phyloP scores from a whole-genome alignment of 1,140 invertebrate species.

The Aporrectodea caliginosa region DNA sequence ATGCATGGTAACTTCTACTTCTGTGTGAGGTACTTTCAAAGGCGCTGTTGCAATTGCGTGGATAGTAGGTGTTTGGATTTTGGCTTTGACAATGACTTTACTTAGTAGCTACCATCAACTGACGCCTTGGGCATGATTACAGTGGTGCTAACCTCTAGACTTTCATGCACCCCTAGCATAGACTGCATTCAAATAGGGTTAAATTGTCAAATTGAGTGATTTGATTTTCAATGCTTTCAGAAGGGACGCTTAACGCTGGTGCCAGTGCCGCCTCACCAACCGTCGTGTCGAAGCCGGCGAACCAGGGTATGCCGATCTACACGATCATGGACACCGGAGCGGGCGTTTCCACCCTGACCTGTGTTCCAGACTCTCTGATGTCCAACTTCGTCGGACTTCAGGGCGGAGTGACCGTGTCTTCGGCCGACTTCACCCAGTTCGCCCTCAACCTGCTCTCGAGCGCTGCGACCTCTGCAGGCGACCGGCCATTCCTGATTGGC shows the following conservation, averaged over 20 bases:
- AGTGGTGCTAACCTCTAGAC: too few relatives aligned
- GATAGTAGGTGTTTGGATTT: too few relatives aligned
- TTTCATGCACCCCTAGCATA: too few relatives aligned
- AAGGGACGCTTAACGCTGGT: background rate
- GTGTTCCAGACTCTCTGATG: background rate
- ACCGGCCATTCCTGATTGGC: background rate
- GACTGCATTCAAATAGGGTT: too few relatives aligned
- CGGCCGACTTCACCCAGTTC: background rate
- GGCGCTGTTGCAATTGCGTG: too few relatives aligned
- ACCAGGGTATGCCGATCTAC: background rate
- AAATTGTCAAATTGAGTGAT: too few relatives aligned
- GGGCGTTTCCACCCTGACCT: background rate
- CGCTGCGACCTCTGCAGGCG: background rate
- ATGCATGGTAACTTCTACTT: too few relatives aligned
- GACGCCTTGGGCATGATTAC: too few relatives aligned
- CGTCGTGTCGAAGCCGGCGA: background rate
- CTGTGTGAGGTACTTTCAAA: too few relatives aligned
- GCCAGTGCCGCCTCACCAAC: background rate
- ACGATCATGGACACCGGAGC: background rate
- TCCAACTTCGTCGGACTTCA: background rate
- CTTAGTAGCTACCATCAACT: too few relatives aligned
- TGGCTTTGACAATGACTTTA: too few relatives aligned
- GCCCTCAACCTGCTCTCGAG: background rate
- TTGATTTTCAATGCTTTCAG: too few relatives aligned
- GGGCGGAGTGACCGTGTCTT: background rate